Evolutionary conservation across 1,140 invertebrate species (phyloP), one percentile per base, ranked within the genome.

Genomic region (Protaetia brevitarsis): DNA sequence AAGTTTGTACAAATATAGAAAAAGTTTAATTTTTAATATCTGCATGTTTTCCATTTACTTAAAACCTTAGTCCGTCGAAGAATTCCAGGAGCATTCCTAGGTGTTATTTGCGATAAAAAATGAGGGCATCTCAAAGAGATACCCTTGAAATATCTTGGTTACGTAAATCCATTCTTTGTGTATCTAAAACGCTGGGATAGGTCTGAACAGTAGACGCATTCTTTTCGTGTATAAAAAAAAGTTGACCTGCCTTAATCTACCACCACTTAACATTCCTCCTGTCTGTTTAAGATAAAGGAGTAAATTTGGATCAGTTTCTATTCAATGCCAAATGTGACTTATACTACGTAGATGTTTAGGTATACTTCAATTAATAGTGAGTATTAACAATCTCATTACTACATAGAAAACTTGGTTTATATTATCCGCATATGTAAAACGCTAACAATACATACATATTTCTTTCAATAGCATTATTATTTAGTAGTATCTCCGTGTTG

Each of bases 191-290:
- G 26, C 6, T 51, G 19, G 41, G 19, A 8, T 51, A 51, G 41
- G 19, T 51, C 16, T 13, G 6, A 45, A 19, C 13, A 51, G 10
- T 23, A 10, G 41, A 1, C 16, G 41, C 41, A 51, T 51, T 51
- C 41, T 51, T 51, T 51, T 51, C 41, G 19, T 51, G 11, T 23
- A 51, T n/a, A 45, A 51, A 51, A 51, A 37, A 37, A 37, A 16
- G 41, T 51, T 51, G 41, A 51, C 41, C 41, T 51, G 41, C 19
- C 16, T 51, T 51, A 51, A 51, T 23, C 19, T 19, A 51, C 5
- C 2, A 51, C 4, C 11, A 51, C 41, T 51, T 51, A 51, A 51
- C 21, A 51, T 51, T 51, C 41, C 41, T 23, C 19, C 8, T 10
- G 19, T 13, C 19, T 51, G 41, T 51, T 51, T 8, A 51, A 51